Percentiles rank a stretch among this genome's conserved stretches.
Conservation (phyloP, 2,113 vertebrate genomes). For the Antigone vipio region DNA sequence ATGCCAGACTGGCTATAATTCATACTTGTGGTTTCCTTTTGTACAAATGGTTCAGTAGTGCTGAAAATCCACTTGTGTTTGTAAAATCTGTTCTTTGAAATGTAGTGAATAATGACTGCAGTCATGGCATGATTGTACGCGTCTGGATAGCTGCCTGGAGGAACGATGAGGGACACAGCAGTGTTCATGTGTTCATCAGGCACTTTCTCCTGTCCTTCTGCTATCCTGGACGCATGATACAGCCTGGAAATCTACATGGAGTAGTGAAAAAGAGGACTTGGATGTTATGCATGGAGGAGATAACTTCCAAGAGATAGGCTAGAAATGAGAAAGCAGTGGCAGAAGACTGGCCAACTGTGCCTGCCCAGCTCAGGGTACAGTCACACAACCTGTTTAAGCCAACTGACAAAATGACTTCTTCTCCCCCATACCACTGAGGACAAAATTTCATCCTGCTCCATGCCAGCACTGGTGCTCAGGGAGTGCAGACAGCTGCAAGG, state of each 20-base stretch:
- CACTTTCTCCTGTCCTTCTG: background rate
- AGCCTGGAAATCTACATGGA: background rate
- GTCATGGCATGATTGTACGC: fast-evolving
- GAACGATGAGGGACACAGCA: background rate
- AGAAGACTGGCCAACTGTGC: background rate
- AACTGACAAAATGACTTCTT: background rate
- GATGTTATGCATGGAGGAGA: background rate
- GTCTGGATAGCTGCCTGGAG: background rate
- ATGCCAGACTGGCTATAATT: background rate
- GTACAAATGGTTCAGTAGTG: background rate
- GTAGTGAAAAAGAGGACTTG: background rate
- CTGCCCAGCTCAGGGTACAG: background rate
- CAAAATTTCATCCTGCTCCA: background rate
- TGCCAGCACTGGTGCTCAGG: background rate
- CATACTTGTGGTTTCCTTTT: background rate
- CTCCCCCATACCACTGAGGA: background rate
- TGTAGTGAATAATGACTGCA: background rate
- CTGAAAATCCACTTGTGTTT: background rate
- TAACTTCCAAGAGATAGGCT: background rate
- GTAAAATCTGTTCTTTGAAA: background rate
- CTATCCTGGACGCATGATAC: background rate
- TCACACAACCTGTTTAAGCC: background rate
- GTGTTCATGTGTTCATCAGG: background rate
- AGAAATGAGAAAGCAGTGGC: background rate
- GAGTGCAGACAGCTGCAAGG: background rate